Base-by-base conservation (phyloP, 2,888 invertebrate genomes). In the Phortica okadai region DNA sequence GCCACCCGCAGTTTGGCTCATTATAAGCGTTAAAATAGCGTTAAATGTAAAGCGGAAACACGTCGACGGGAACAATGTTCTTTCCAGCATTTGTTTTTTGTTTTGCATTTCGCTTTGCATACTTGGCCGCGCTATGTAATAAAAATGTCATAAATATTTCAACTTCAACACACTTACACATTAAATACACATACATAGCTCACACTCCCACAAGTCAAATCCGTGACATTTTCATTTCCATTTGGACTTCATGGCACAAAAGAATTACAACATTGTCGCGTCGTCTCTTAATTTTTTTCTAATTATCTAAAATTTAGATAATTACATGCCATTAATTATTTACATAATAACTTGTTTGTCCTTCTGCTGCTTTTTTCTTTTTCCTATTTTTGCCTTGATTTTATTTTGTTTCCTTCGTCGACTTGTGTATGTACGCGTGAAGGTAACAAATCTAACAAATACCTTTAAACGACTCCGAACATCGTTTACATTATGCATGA, bases 321-420 rank as follows among this genome's bases (percentile, higher is more conserved):
- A 89, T 89, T 89, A 89, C 85, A 83, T 77, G 81, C 82, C 83
- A 89, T 89, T 90, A 89, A 90, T 90, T 88, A 90, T 90, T 89
- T 83, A 86, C 84, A 87, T 85, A 89, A 86, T 88, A 85, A 86
- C 81, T 50, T 78, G 33, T 74, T 59, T 67, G 64, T n/a, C 16
- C 45, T 21, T n/a, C 41, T 66, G 66, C 11, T 41, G 50, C 78
- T 78, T 75, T 77, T 72, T 25, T 56, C 66, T 42, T 67, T 74
- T 66, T 77, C n/a, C 66, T 69, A 74, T 66, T 70, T 58, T 50
- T 74, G 72, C 64, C 25, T 25, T 64, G 7, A 11, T 33, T 66
- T 14, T 66, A 45, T 33, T 69, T 45, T 69, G 44, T n/a, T 66
- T 66, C 10, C 33, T 66, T 66, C 56, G 16, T 56, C 16, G 33